Evolutionary conservation across 2,888 invertebrate genomes (phyloP), one percentile per base, ranked within the genome.

Genomic region (Isotomurus palustris): DNA sequence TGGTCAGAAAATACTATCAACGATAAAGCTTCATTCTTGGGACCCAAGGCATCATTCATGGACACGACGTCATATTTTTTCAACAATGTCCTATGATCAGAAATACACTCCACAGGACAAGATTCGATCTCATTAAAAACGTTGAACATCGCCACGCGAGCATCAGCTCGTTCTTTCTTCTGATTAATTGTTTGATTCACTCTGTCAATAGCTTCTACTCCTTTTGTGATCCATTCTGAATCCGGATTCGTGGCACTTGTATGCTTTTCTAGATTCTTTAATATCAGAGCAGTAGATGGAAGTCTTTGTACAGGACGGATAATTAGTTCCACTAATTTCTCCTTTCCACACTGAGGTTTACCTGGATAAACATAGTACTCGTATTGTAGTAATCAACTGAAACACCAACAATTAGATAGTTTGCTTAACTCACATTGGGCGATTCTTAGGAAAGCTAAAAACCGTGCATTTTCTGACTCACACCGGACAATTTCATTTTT

Each of bases 371-470:
- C 21, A 48, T 44, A 49, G 44, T 36, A 41, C 45, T 17, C 24
- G 2, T n/a, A 48, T 3, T 24, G 21, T 52, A 21, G 29, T n/a
- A n/a, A n/a, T n/a, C n/a, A 50, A 47, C 24, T 22, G 41, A 50
- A 17, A 27, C 22, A 52, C 35, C 44, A 41, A 43, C 12, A 2
- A 45, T 50, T 35, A 38, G 32, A 21, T 40, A 55, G 32, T 50
- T 28, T 21, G 22, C 25, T 45, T 60, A 63, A 48, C 53, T 58
- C 60, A 68, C 89, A 87, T 78, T 91, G 89, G 75, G 91, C 87
- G 72, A 94, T 92, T 81, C 95, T 96, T 67, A 97, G 83, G 80
- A 97, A 97, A 73, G 96, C 96, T 80, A 96, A 94, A 81, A 99
- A 99, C 75, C 94, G 83, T 38, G 94, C 93, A 78, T 94, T 93